Percentiles rank a stretch among this genome's conserved stretches.
Conservation (phyloP, 2,797 vertebrate genomes). For the Crax fasciolata region DNA sequence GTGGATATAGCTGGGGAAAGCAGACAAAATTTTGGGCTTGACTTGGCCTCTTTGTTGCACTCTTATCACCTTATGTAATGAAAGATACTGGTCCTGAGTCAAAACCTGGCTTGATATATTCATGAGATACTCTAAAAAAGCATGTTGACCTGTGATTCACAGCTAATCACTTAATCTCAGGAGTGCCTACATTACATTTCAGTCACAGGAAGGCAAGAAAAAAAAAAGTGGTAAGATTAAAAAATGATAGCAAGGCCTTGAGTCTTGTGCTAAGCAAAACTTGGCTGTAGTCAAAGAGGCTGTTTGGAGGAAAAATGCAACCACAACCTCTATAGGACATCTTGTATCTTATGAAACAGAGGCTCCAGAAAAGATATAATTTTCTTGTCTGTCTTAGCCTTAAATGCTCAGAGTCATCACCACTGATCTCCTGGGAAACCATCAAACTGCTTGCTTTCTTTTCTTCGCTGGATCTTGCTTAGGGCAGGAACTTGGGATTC, state of each 20-base stretch:
- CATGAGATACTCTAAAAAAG: constrained; percentile 2
- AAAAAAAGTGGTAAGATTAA: neutral
- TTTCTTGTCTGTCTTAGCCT: neutral
- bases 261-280: neutral
- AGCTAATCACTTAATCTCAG: constrained; percentile 1
- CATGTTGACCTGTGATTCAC: neutral
- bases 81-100: neutral
- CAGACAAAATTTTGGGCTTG: neutral
- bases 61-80: neutral
- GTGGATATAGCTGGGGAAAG: neutral
- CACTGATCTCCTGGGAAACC: neutral
- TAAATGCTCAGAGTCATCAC: neutral
- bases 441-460: neutral
- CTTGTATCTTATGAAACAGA: neutral
- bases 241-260: neutral
- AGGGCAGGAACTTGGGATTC: neutral
- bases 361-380: neutral
- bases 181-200: neutral
- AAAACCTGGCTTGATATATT: neutral
- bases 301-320: neutral
- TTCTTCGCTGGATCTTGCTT: neutral
- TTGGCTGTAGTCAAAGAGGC: neutral
- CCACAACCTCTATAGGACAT: neutral
- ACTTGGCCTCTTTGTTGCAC: neutral
- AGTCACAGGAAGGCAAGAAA: neutral